Evolutionary conservation across 2,888 invertebrate species (phyloP).

Genomic region (Oxytorus armatus): DNA sequence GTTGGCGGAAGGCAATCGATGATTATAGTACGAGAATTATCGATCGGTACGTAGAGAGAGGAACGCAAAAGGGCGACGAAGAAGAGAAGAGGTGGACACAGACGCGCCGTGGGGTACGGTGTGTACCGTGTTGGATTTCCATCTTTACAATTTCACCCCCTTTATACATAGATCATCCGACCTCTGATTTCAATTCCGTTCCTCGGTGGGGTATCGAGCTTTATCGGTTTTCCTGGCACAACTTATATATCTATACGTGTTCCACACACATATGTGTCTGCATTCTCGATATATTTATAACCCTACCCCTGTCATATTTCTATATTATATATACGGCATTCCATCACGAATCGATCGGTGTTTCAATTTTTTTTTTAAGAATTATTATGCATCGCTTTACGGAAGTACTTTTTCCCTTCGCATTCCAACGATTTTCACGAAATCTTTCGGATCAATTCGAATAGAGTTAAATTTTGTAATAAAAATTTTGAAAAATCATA

Average conservation of each 20-base stretch:
- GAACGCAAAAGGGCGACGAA: constrained; percentile 1
- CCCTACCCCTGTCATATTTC: background rate
- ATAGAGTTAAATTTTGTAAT: too few species aligned
- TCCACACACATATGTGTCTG: constrained; percentile 18
- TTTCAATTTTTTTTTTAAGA: background rate
- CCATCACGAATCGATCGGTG: background rate
- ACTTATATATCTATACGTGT: background rate
- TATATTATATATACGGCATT: constrained; percentile 2
- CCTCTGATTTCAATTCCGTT: constrained; percentile 59
- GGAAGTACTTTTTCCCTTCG: too few species aligned
- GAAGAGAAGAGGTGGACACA: background rate
- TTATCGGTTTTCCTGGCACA: constrained; percentile 48
- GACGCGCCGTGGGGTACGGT: constrained; percentile 5
- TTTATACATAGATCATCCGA: constrained; percentile 53
- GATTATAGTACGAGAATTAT: constrained; percentile 31
- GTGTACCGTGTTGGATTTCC: constrained; percentile 39
- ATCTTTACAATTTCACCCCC: constrained; percentile 55
- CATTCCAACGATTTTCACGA: too few species aligned
- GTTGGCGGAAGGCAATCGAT: constrained; percentile 17
- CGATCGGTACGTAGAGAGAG: constrained; percentile 21
- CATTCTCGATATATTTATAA: constrained; percentile 29
- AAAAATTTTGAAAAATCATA: too few species aligned
- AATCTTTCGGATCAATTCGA: too few species aligned
- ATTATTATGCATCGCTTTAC: too few species aligned
- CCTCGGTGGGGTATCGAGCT: constrained; percentile 49